Conservation (phyloP, 1,140 invertebrate genomes). For the Drosophila bipectinata region DNA sequence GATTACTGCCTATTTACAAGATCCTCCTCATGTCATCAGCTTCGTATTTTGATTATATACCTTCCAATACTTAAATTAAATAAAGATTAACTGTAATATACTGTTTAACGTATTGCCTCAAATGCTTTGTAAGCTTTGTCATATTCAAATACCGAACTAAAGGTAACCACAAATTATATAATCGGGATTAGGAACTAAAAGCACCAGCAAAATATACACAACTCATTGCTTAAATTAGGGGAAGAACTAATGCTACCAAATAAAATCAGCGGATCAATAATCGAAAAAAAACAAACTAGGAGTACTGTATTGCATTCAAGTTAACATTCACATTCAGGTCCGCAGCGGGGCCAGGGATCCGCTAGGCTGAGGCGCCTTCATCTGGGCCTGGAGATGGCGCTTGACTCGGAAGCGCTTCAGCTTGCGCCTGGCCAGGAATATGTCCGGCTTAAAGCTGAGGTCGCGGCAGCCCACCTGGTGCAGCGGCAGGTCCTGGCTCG, state of each 20-base stretch:
- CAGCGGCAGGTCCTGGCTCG: slow-evolving; percentile 48
- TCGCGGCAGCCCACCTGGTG: slow-evolving; percentile 58
- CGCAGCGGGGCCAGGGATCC: slow-evolving; percentile 56
- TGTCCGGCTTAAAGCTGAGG: slow-evolving; percentile 72
- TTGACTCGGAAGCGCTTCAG: slow-evolving; percentile 71
- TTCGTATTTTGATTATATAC: slow-evolving; percentile 38
- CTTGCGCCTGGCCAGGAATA: slow-evolving; percentile 71
- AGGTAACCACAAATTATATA: slow-evolving; percentile 50
- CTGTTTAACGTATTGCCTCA: slow-evolving; percentile 68
- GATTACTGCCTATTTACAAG: slow-evolving; percentile 56
- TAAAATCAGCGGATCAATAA: slow-evolving; percentile 24
- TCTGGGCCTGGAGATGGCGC: slow-evolving; percentile 57
- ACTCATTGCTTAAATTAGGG: slow-evolving; percentile 24
- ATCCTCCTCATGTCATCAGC: slow-evolving; percentile 16
- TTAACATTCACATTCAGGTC: slow-evolving; percentile 53
- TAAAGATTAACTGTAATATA: slow-evolving; percentile 38
- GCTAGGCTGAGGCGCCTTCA: slow-evolving; percentile 36
- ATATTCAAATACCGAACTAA: slow-evolving; percentile 72
- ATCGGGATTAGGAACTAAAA: slow-evolving; percentile 75
- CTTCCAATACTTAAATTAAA: slow-evolving; percentile 58
- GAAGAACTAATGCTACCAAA: slow-evolving; percentile 23
- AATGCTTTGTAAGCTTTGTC: slow-evolving; percentile 82
- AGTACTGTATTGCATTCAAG: slow-evolving; percentile 63
- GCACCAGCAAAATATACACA: slow-evolving; percentile 71
- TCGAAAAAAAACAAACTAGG: slow-evolving; percentile 39